These are phyloP conservation scores for human DNA, from an alignment of 2,113 vertebrate genomes.

Conservation along the genomic window DNA sequence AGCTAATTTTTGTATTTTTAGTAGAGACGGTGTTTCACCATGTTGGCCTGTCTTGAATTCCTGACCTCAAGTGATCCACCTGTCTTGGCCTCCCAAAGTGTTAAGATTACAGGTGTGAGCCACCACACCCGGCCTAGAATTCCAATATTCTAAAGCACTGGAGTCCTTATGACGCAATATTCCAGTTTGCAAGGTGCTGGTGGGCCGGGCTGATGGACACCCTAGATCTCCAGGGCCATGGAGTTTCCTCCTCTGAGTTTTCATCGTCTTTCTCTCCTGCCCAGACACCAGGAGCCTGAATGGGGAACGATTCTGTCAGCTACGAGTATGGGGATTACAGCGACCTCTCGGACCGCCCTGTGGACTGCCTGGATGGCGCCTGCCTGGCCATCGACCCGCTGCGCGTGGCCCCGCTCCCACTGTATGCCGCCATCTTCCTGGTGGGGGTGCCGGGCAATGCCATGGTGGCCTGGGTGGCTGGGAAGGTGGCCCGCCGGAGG, in stretches of 20 bases:
- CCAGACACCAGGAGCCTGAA: not conserved
- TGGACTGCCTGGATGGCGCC: not conserved
- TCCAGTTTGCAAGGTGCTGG: not conserved
- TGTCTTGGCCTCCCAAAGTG: fast-evolving
- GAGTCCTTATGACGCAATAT: fast-evolving
- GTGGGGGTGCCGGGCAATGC: conserved; percentile 90
- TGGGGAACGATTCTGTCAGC: not conserved
- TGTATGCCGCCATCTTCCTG: conserved; percentile 86
- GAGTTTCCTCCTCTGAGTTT: fast-evolving
- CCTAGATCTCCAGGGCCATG: fast-evolving
- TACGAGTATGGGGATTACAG: fast-evolving
- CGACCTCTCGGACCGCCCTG: fast-evolving
- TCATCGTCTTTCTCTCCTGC: not conserved
- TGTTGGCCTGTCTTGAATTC: not conserved
- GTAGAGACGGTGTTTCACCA: not conserved
- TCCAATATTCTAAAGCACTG: fast-evolving
- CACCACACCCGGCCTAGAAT: not conserved
- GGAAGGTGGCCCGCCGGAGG: conserved; percentile 82
- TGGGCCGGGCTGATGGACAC: not conserved
- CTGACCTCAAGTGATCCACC: not conserved
- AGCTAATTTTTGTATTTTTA: not conserved
- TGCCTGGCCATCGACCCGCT: not conserved
- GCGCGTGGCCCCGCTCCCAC: conserved; percentile 59
- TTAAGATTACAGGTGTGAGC: not conserved
- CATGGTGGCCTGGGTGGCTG: conserved; percentile 87